Base-by-base conservation (phyloP, 2,888 invertebrate species). In the Patella depressa region DNA sequence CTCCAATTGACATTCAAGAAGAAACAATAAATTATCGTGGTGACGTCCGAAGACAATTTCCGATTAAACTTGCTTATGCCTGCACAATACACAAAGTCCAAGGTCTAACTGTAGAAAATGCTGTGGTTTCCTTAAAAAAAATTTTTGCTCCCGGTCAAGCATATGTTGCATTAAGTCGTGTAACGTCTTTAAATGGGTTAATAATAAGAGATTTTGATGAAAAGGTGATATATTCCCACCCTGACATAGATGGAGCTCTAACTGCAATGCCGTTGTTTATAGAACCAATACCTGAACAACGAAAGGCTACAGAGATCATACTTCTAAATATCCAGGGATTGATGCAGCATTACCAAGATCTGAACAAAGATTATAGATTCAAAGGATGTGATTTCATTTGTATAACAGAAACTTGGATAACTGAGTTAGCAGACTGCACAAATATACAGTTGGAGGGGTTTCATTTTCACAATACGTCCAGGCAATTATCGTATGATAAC, bases 101-200 rank as follows among this genome's bases (percentile, higher is more conserved):
- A n/a, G 71, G 71, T 29, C 54, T 73, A 34, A 73, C 55, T 14
- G 17, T 73, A 15, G 73, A 73, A 4, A 73, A 54, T 24, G 73
- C 17, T 4, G 73, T 73, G 15, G 73, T 73, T 73, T 73, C 73
- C 4, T 54, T 73, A 17, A n/a, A 73, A n/a, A 55, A 53, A 29
- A 24, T 57, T 19, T 19, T 53, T n/a, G 9, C 55, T 9, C 19
- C 73, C n/a, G 55, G 54, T 7, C 29, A 72, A n/a, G 72, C 80
- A 17, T 79, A 80, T 78, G 80, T 80, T 55, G 80, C 80, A 34
- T 59, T 80, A 17, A 76, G 80, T 59, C 12, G 59, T 7, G 59
- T 59, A 1, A 15, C 59, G 17, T 2, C 57, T 57, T 57, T 57
- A 57, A 57, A 59, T 14, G 59, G 59, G 15, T 15, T 59, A 15